Evolutionary conservation across 2,797 vertebrate species (phyloP).

Genomic region (Fistularia commersonii): DNA sequence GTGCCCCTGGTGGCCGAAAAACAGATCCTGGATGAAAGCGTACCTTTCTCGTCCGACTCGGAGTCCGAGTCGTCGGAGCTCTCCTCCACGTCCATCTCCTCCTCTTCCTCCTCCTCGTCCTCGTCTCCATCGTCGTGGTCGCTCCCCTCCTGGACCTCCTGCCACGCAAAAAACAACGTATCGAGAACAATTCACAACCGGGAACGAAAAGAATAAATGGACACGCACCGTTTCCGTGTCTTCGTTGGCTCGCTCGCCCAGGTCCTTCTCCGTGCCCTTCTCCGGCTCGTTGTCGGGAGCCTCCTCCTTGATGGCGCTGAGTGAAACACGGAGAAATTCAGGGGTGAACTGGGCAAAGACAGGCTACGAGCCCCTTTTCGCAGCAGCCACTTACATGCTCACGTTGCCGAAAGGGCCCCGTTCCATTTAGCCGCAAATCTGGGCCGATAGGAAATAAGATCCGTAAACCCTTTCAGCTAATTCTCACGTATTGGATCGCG

Average conservation of each 20-base stretch:
- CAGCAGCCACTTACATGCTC: no score
- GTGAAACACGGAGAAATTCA: conserved; percentile 33
- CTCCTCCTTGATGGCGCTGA: conserved; percentile 86
- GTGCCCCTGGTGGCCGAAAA: no score
- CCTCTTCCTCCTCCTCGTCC: conserved; percentile 89
- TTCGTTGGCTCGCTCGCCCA: conserved; percentile 74
- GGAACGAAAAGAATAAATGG: no score
- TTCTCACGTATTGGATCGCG: no score
- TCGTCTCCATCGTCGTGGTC: conserved; percentile 91
- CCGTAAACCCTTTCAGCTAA: no score
- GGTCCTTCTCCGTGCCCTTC: conserved; percentile 71
- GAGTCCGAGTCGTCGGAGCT: conserved; percentile 96
- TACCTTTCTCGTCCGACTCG: conserved; percentile 94
- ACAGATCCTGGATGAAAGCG: no score
- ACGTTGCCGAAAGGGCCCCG: no score
- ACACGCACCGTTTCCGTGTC: conserved; percentile 81
- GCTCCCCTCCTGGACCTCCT: conserved; percentile 81
- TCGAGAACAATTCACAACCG: neutral
- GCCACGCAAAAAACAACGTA: neutral
- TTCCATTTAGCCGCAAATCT: no score
- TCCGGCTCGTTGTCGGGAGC: conserved; percentile 85
- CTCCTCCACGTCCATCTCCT: conserved; percentile 89
- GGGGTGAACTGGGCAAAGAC: no score
- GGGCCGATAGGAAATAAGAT: no score
- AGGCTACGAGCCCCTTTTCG: no score